Evolutionary conservation across 2,797 vertebrate genomes (phyloP).

Genomic region (Notolepis coatsorum): DNA sequence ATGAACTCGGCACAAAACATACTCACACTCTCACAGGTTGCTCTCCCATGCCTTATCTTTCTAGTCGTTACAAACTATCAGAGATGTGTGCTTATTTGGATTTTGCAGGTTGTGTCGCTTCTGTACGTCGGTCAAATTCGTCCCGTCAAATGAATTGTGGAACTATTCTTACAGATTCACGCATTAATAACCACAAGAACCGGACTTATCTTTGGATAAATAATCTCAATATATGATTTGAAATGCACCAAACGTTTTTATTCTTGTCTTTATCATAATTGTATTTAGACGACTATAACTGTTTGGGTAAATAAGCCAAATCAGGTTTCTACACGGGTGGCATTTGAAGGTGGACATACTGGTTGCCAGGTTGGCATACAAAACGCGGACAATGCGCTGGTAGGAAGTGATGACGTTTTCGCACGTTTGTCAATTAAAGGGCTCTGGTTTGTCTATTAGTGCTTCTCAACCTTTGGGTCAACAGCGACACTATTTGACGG

Average conservation of each 20-base stretch:
- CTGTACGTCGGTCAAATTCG: constrained; percentile 23
- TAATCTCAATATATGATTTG: neutral
- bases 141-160: constrained; percentile 28
- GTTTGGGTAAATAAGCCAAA: too few relatives aligned
- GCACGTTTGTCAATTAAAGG: too few relatives aligned
- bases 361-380: constrained; percentile 70
- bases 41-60: constrained; percentile 51
- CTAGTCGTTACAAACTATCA: neutral
- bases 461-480: too few relatives aligned
- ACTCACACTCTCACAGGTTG: constrained; percentile 73
- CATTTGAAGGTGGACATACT: neutral
- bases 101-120: constrained; percentile 17
- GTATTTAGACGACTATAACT: too few relatives aligned
- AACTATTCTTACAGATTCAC: neutral
- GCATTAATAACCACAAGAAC: neutral
- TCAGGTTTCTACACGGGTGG: constrained; percentile 23
- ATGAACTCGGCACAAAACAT: neutral
- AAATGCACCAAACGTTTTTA: fast-evolving
- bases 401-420: too few relatives aligned
- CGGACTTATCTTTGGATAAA: neutral
- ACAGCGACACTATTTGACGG: too few relatives aligned
- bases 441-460: too few relatives aligned
- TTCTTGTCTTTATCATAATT: fast-evolving
- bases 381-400: too few relatives aligned
- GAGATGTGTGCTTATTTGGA: constrained; percentile 22